A percentile compares a stretch with the other conserved stretches of the same genome.
These are phyloP conservation scores for Phengaris arion DNA, from an alignment of 2,888 invertebrate species.

Conservation along the genomic window DNA sequence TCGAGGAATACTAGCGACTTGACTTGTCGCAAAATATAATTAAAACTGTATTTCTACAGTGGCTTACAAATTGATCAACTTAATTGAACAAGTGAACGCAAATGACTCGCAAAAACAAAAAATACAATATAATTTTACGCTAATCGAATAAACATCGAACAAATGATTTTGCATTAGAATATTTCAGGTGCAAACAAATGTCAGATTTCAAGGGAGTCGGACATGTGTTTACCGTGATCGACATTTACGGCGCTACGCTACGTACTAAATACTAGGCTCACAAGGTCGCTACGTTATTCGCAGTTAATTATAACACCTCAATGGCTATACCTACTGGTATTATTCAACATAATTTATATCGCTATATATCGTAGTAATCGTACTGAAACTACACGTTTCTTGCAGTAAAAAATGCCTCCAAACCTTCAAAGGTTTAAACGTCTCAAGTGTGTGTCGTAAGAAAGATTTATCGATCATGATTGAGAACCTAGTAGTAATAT, in stretches of 20 bases:
- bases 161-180: neutral
- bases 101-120: neutral
- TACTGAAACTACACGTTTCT: neutral
- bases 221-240: slow-evolving; percentile 61
- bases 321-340: slow-evolving; percentile 37
- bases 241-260: slow-evolving; percentile 56
- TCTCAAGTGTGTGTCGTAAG: too few species aligned
- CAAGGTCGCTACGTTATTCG: slow-evolving; percentile 59
- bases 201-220: slow-evolving; percentile 53
- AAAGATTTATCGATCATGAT: too few species aligned
- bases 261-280: slow-evolving; percentile 45
- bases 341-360: slow-evolving; percentile 22
- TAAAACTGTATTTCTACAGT: neutral
- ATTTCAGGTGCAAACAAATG: slow-evolving; percentile 7
- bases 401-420: neutral
- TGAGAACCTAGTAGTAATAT: too few species aligned
- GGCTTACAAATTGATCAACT: neutral
- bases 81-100: neutral
- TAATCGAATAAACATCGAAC: neutral
- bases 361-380: neutral
- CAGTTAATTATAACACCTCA: slow-evolving; percentile 42
- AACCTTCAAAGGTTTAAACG: too few species aligned
- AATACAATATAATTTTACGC: neutral
- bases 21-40: neutral
- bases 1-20: neutral